Evolutionary conservation across 2,797 vertebrate species (phyloP).

Genomic region (Tympanoctomys barrerae): DNA sequence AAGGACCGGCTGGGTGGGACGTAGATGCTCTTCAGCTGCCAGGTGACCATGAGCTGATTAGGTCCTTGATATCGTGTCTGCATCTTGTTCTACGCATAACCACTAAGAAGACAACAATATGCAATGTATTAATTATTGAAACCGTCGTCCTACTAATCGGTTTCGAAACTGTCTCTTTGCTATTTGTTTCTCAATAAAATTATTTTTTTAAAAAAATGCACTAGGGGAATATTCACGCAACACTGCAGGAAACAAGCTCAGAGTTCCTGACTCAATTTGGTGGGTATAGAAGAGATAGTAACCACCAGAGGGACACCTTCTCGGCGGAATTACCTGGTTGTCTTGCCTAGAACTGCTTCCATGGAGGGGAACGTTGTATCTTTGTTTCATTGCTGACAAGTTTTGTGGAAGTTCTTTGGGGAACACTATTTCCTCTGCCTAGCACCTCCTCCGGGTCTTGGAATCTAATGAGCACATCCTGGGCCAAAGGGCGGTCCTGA

Average conservation of each 20-base stretch:
- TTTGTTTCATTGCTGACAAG: constrained; percentile 22
- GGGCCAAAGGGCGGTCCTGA: neutral
- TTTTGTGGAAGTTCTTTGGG: neutral
- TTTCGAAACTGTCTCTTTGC: no score
- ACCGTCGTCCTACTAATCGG: no score
- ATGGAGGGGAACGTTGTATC: constrained; percentile 19
- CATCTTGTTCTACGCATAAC: no score
- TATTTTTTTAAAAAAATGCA: no score
- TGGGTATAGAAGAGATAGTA: neutral
- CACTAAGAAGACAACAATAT: no score
- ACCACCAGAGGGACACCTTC: neutral
- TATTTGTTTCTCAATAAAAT: no score
- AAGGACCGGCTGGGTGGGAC: no score
- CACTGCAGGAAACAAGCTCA: neutral
- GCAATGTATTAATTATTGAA: no score
- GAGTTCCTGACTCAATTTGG: constrained; percentile 39
- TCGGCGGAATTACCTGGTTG: constrained; percentile 28
- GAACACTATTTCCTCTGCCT: neutral
- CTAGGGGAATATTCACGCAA: neutral
- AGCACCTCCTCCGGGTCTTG: neutral
- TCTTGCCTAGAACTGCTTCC: constrained; percentile 29
- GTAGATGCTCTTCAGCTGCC: neutral
- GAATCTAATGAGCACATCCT: neutral
- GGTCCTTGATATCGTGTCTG: neutral
- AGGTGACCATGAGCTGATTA: neutral